phyloP scores from a whole-genome alignment of 1,140 invertebrate genomes.

The Achroia grisella region DNA sequence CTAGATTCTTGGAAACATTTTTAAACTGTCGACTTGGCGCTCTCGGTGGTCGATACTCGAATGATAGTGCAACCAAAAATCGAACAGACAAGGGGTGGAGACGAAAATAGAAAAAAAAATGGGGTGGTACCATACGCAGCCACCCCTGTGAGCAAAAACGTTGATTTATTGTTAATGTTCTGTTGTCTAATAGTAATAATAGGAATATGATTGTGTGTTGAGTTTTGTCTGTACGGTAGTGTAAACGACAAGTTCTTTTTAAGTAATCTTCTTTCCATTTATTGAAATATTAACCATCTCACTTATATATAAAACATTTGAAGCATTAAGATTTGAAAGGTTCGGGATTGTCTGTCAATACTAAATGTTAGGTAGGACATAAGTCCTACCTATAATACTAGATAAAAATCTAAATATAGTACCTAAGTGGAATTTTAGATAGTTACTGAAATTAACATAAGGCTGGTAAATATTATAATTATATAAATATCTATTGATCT shows the following conservation, averaged over 20 bases:
- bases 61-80: constrained; percentile 16
- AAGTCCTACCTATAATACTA: no score
- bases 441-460: no score
- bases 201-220: constrained; percentile 15
- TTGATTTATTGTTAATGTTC: constrained; percentile 51
- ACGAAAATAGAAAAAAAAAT: constrained; percentile 43
- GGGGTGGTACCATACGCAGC: constrained; percentile 39
- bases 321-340: no score
- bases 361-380: no score
- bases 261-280: neutral
- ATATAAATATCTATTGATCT: no score
- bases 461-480: no score
- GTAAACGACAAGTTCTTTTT: constrained; percentile 1
- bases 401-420: no score
- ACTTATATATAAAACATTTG: neutral
- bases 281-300: neutral
- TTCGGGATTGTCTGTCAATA: no score
- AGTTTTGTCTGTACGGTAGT: constrained; percentile 8
- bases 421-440: no score
- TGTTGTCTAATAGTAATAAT: constrained; percentile 31
- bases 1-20: no score
- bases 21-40: no score
- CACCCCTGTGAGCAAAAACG: constrained; percentile 48
- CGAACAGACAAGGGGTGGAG: constrained; percentile 12
- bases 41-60: constrained; percentile 12